Conservation (phyloP, 2,888 invertebrate genomes). For the Caenorhabditis imperialis region DNA sequence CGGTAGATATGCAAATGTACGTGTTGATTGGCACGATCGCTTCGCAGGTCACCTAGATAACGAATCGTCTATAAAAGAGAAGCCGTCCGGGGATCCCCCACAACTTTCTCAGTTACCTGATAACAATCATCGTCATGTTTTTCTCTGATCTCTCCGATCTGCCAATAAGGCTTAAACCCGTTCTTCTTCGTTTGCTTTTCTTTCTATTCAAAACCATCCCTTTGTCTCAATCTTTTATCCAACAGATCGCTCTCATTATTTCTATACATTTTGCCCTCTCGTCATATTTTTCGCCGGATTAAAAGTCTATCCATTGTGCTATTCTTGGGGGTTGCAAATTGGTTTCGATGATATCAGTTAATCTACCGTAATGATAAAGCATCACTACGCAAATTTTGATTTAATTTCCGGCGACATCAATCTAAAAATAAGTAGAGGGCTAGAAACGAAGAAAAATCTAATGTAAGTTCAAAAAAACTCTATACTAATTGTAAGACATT, state of each 20-base stretch:
- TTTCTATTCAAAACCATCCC: constrained; percentile 16
- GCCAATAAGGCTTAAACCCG: background rate
- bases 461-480: too few relatives aligned
- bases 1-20: constrained; percentile 54
- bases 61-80: constrained; percentile 6
- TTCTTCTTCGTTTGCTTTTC: constrained; percentile 15
- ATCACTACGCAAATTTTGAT: constrained; percentile 14
- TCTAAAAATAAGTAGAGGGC: too few relatives aligned
- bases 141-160: constrained; percentile 11
- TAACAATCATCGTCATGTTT: constrained; percentile 20
- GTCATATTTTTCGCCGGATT: constrained; percentile 26
- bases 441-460: too few relatives aligned
- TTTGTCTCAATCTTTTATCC: background rate
- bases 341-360: constrained; percentile 23
- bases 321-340: constrained; percentile 6
- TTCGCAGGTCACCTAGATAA: constrained; percentile 39
- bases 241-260: background rate
- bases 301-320: constrained; percentile 17
- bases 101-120: background rate
- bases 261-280: constrained; percentile 2
- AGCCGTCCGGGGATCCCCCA: background rate
- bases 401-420: constrained; percentile 42
- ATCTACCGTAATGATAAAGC: constrained; percentile 32
- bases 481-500: too few relatives aligned
- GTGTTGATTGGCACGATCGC: constrained; percentile 35